These are phyloP conservation scores for Labeo rohita DNA, from an alignment of 2,113 vertebrate genomes.

Conservation along the genomic window DNA sequence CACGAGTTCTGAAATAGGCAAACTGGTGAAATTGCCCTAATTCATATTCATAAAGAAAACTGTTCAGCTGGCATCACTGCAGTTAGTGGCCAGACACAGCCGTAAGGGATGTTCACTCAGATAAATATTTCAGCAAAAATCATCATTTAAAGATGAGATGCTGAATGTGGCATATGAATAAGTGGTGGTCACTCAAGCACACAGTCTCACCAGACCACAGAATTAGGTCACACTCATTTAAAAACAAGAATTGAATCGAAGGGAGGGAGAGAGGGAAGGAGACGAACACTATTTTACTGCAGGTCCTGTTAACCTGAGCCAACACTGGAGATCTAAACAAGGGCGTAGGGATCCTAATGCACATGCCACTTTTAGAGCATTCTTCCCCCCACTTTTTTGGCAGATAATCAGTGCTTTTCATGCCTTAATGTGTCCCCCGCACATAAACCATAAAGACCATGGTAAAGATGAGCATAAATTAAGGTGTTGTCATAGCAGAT, in stretches of 20 bases:
- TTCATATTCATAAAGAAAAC: slow-evolving; percentile 36
- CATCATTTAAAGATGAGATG: slow-evolving; percentile 55
- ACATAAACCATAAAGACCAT: slow-evolving; percentile 3
- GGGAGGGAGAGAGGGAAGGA: background rate
- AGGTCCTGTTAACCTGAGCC: slow-evolving; percentile 10
- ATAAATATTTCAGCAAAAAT: slow-evolving; percentile 52
- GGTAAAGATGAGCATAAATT: background rate
- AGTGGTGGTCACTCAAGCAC: slow-evolving; percentile 50
- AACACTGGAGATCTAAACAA: slow-evolving; percentile 10
- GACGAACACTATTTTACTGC: background rate
- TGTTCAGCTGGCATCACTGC: slow-evolving; percentile 18
- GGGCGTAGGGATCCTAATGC: background rate
- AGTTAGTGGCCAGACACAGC: slow-evolving; percentile 39
- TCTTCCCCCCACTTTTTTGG: background rate
- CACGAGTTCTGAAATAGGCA: background rate
- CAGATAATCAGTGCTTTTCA: background rate
- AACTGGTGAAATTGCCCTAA: slow-evolving; percentile 32
- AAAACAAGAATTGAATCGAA: slow-evolving; percentile 16
- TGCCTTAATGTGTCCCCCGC: background rate
- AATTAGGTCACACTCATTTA: slow-evolving; percentile 52
- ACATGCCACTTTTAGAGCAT: background rate
- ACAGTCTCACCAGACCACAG: slow-evolving; percentile 37
- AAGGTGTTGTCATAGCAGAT: slow-evolving; percentile 40
- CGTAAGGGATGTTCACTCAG: slow-evolving; percentile 31
- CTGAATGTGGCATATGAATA: slow-evolving; percentile 48